Evolutionary conservation across 2,888 invertebrate genomes (phyloP).

Genomic region (Dicranocentrus wangi): DNA sequence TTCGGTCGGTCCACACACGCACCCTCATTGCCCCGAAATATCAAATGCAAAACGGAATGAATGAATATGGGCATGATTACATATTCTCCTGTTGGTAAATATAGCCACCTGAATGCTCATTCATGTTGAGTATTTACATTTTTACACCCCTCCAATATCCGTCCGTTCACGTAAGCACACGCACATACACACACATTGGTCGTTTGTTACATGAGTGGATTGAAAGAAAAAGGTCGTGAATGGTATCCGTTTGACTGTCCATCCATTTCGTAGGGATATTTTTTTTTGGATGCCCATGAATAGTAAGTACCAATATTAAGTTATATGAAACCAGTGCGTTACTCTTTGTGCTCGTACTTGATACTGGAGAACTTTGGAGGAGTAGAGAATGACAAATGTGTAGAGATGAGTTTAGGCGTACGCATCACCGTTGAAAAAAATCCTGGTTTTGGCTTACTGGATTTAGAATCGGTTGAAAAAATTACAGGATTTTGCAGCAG

Average conservation of each 20-base stretch:
- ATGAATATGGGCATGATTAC: no score
- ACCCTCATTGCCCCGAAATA: no score
- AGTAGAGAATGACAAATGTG: conserved; percentile 9
- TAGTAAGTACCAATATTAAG: conserved; percentile 8
- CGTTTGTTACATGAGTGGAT: conserved; percentile 6
- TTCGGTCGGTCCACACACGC: no score
- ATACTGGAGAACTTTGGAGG: not conserved
- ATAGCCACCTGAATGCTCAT: conserved; percentile 16
- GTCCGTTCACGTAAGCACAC: conserved; percentile 2
- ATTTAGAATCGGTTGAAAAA: conserved; percentile 24
- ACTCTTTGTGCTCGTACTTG: not conserved
- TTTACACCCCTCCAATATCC: not conserved
- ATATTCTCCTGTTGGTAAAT: no score
- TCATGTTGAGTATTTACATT: not conserved
- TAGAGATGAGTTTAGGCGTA: not conserved
- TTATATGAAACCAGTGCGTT: no score
- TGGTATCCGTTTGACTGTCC: not conserved
- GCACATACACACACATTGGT: conserved; percentile 11
- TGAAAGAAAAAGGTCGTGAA: conserved; percentile 1
- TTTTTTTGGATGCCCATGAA: conserved; percentile 22
- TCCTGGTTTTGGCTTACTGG: conserved; percentile 5
- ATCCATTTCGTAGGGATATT: conserved; percentile 7
- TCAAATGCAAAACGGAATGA: no score
- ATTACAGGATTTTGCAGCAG: conserved; percentile 36
- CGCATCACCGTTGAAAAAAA: conserved; percentile 7